These are phyloP conservation scores for Columba guinea DNA, from an alignment of 2,797 vertebrate genomes.

Conservation along the genomic window DNA sequence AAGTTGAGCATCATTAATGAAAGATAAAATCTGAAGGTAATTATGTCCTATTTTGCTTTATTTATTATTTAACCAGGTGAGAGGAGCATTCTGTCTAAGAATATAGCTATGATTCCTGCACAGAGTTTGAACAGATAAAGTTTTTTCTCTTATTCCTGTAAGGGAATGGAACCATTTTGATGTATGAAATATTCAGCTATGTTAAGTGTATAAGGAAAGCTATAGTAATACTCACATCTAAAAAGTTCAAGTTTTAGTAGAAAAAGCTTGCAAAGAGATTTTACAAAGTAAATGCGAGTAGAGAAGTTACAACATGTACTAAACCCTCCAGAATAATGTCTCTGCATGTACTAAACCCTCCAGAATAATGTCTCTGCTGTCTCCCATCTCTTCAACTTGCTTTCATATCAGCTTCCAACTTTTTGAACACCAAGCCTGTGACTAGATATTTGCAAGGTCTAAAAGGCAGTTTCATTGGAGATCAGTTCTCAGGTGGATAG, in stretches of 20 bases:
- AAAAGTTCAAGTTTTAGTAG: not conserved
- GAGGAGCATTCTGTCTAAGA: not conserved
- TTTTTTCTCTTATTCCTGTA: not conserved
- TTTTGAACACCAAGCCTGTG: not conserved
- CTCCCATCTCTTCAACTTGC: not conserved
- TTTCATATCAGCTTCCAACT: not conserved
- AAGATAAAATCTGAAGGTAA: not conserved
- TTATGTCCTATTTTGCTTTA: not conserved
- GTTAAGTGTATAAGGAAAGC: not conserved
- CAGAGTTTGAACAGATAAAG: not conserved
- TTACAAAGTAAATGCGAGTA: not conserved
- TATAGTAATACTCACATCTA: not conserved
- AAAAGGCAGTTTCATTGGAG: not conserved
- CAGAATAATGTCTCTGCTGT: not conserved
- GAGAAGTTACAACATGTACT: not conserved
- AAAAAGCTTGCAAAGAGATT: not conserved
- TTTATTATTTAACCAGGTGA: not conserved
- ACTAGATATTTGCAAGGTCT: not conserved
- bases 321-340: not conserved
- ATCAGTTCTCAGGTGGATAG: conserved; percentile 37
- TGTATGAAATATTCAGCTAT: not conserved
- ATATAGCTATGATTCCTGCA: not conserved
- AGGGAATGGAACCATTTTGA: not conserved
- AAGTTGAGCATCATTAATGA: not conserved
- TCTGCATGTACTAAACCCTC: not conserved